Evolutionary conservation across 30 jellyfish, hydroid and myxozoan genomes (phyloP), one percentile per base, ranked within the genome.

Genomic region (Haliclystus octoradiatus): DNA sequence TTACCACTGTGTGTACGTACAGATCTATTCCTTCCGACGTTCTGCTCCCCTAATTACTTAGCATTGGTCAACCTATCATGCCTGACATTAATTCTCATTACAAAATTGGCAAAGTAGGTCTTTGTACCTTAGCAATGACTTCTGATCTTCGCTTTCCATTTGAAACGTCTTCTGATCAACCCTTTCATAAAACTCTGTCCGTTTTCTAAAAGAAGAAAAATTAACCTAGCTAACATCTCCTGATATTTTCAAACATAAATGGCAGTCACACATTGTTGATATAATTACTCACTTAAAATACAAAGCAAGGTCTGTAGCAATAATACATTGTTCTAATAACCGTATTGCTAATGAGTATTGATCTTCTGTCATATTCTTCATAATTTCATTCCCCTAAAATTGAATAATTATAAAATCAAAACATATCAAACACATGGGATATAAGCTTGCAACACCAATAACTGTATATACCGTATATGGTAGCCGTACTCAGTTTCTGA

Each of bases 301-400:
- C 28, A 85, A 53, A 3, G 94, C 94, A 47, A 85, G 66, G 70
- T 85, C 96, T 34, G 96, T 85, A 2, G 96, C 76, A 0, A 85
- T 74, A 61, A 85, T 85, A 3, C 92, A 92, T 31, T 80, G 92
- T 33, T 85, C 94, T 67, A 85, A 73, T 25, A 85, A 19, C 52
- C 79, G 78, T 53, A 80, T 78, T 28, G 70, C 92, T 30, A 63
- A 81, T 40, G 69, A 68, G 80, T 78, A 85, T 67, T 85, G 94
- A 22, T 85, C 96, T 60, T 94, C 65, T 2, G 91, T 31, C 65
- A 85, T 50, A 14, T 71, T 74, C 47, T 75, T 75, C 34, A 85
- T 69, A 24, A 85, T 79, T 63, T 85, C 94, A 62, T 85, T 85
- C 13, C 96, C 96, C 96, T 85, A 35, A 1, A 83, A 23, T 66